Evolutionary conservation across 2,113 vertebrate genomes (phyloP).

Genomic region (Macroglossus sobrinus): DNA sequence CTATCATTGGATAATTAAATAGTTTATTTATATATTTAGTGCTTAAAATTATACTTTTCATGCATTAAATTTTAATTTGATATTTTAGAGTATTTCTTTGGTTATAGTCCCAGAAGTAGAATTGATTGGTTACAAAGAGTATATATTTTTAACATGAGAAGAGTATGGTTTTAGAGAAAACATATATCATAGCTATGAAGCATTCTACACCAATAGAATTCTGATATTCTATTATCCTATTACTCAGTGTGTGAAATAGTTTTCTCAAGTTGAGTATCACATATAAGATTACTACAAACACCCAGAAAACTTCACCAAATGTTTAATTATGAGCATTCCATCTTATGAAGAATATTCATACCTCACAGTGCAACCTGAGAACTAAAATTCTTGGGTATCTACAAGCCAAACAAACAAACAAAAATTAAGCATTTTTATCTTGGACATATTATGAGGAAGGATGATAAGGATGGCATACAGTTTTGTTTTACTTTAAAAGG

Average conservation of each 20-base stretch:
- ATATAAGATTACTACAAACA: neutral
- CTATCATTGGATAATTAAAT: neutral
- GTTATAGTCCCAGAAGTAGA: neutral
- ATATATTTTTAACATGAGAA: neutral
- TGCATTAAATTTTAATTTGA: neutral
- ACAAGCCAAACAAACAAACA: neutral
- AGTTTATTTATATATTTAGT: neutral
- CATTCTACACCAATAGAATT: neutral
- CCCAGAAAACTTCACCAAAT: fast-evolving
- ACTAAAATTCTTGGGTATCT: neutral
- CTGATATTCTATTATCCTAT: neutral
- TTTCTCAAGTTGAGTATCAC: neutral
- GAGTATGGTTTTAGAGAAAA: neutral
- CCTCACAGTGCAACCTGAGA: neutral
- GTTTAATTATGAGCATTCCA: neutral
- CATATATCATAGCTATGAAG: neutral
- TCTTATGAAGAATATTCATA: neutral
- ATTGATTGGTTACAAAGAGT: neutral
- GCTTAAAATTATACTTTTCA: neutral
- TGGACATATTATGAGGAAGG: neutral
- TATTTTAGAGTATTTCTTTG: neutral
- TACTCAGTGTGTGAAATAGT: neutral
- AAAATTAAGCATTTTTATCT: neutral
- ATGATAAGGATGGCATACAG: neutral
- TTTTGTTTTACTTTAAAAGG: neutral